Conservation (phyloP, 2,113 vertebrate species). For the Talpa occidentalis region DNA sequence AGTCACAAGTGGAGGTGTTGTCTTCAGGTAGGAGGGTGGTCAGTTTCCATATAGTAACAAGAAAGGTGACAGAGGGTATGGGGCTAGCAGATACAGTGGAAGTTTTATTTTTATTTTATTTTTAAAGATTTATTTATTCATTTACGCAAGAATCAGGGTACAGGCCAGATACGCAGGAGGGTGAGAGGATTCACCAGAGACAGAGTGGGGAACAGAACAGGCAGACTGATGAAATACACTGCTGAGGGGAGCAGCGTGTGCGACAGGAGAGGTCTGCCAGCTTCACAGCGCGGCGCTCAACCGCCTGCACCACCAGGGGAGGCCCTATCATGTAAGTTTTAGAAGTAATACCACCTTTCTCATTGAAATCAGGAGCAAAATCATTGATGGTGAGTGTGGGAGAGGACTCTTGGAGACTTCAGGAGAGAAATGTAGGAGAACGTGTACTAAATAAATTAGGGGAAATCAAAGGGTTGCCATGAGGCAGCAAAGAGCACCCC, state of each 20-base stretch:
- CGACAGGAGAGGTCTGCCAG: too few relatives aligned
- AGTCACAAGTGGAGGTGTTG: neutral
- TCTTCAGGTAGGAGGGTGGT: neutral
- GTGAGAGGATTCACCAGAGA: too few relatives aligned
- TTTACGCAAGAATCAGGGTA: too few relatives aligned
- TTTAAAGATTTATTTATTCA: too few relatives aligned
- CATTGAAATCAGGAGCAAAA: neutral
- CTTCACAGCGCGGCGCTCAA: too few relatives aligned
- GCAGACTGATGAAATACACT: too few relatives aligned
- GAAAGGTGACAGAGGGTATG: neutral
- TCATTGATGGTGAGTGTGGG: neutral
- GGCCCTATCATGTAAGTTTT: too few relatives aligned
- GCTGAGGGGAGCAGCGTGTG: too few relatives aligned
- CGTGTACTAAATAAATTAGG: neutral
- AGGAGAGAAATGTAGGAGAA: neutral
- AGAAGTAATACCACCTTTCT: slow-evolving; percentile 26
- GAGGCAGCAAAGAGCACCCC: neutral
- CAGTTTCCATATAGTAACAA: neutral
- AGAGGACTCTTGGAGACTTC: neutral
- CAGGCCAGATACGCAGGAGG: too few relatives aligned
- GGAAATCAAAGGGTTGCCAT: neutral
- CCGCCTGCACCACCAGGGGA: too few relatives aligned
- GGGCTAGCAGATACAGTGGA: neutral
- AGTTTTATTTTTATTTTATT: too few relatives aligned
- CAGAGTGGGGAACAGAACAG: too few relatives aligned